phyloP scores from a whole-genome alignment of 92 coral and sea anemone species.

The Heteractis magnifica region DNA sequence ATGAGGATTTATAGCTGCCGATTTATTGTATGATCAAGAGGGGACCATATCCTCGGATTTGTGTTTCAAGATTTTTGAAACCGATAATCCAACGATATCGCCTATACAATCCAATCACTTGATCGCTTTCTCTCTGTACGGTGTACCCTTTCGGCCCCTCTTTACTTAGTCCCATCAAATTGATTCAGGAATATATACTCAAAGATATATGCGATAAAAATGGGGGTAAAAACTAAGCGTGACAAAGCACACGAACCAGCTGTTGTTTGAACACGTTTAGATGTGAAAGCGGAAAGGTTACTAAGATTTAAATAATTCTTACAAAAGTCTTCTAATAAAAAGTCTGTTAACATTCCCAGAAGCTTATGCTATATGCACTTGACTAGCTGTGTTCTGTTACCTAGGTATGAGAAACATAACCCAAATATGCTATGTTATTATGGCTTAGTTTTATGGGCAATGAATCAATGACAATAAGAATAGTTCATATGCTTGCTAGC shows the following conservation, averaged over 20 bases:
- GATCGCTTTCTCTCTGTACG: neutral
- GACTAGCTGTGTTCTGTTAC: neutral
- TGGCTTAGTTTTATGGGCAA: neutral
- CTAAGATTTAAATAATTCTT: neutral
- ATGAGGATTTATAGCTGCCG: too few relatives aligned
- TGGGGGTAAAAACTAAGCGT: neutral
- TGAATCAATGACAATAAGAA: neutral
- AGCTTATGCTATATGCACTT: too few relatives aligned
- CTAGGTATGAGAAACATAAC: neutral
- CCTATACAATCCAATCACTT: neutral
- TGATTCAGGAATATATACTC: neutral
- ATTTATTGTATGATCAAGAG: too few relatives aligned
- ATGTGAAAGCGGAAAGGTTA: neutral
- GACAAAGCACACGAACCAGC: slow-evolving; percentile 5
- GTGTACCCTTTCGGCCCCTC: neutral
- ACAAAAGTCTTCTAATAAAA: neutral
- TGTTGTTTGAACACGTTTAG: slow-evolving; percentile 2
- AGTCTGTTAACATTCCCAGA: neutral
- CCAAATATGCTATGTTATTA: neutral
- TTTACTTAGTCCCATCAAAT: neutral
- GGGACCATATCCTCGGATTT: neutral
- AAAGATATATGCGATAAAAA: neutral
- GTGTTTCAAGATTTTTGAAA: neutral
- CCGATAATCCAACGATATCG: neutral
- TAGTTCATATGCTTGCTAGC: neutral